Evolutionary conservation across 2,113 vertebrate species (phyloP).

Genomic region (Perca fluviatilis): DNA sequence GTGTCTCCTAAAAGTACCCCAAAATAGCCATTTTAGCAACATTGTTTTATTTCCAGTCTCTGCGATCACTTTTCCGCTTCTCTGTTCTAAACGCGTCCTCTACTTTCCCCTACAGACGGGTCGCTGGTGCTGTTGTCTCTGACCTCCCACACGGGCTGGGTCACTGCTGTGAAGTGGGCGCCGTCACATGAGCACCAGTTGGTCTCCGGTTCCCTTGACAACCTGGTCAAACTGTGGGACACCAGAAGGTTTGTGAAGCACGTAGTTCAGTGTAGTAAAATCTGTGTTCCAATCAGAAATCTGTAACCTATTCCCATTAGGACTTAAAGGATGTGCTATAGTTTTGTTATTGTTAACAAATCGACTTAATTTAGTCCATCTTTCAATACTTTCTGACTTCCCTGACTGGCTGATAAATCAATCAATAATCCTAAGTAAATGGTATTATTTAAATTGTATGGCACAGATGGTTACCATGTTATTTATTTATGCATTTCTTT

Average conservation of each 20-base stretch:
- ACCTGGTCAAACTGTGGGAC: slow-evolving; percentile 98
- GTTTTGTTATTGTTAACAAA: too few species aligned
- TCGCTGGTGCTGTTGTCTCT: slow-evolving; percentile 93
- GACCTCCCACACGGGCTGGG: slow-evolving; percentile 97
- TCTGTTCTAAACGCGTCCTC: not conserved
- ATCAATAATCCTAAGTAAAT: too few species aligned
- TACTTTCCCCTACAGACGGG: slow-evolving; percentile 86
- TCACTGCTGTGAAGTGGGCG: slow-evolving; percentile 95
- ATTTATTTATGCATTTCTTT: too few species aligned
- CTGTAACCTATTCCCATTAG: not conserved
- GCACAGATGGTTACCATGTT: too few species aligned
- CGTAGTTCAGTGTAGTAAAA: not conserved
- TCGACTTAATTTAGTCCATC: too few species aligned
- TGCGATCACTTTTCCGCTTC: not conserved
- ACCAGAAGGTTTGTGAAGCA: slow-evolving; percentile 90
- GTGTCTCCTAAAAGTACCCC: not conserved
- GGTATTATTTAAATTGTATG: too few species aligned
- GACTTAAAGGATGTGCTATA: too few species aligned
- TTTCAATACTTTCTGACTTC: too few species aligned
- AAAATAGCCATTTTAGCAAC: not conserved
- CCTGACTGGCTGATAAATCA: too few species aligned
- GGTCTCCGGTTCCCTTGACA: slow-evolving; percentile 96
- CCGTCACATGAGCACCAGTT: slow-evolving; percentile 94
- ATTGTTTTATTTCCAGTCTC: not conserved
- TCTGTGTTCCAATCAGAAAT: not conserved